Conservation (phyloP, 2,888 invertebrate species). For the Rotaria magnacalcarata region DNA sequence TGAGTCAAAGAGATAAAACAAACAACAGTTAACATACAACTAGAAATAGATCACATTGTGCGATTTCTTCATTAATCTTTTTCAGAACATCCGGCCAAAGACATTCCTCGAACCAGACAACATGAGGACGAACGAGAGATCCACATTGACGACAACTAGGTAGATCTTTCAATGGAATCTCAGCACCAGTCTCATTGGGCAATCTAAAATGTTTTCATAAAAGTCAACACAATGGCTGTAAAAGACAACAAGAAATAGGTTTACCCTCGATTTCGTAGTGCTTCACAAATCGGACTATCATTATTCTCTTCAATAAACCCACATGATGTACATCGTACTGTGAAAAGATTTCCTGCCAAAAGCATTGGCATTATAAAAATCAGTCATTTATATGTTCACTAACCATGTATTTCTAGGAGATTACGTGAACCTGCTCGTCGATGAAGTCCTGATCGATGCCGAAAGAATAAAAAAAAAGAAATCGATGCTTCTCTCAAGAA, state of each 20-base stretch:
- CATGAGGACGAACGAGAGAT: slow-evolving; percentile 70
- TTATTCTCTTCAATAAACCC: slow-evolving; percentile 1
- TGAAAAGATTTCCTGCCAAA: background rate
- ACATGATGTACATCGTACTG: slow-evolving; percentile 20
- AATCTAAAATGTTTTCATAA: background rate
- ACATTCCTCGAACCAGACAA: slow-evolving; percentile 82
- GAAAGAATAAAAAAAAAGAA: background rate
- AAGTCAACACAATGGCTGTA: background rate
- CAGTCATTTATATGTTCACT: background rate
- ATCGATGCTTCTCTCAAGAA: background rate
- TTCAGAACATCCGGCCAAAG: slow-evolving; percentile 67
- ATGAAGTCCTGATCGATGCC: background rate
- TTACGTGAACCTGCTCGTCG: slow-evolving; percentile 10
- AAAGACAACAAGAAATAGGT: background rate
- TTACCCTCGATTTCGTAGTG: background rate
- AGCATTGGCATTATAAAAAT: background rate
- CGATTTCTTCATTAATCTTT: slow-evolving; percentile 66
- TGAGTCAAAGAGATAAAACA: background rate
- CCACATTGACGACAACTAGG: slow-evolving; percentile 62
- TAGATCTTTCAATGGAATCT: background rate
- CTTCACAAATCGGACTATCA: slow-evolving; percentile 14
- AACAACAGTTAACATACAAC: slow-evolving; percentile 61
- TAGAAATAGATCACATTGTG: slow-evolving; percentile 72
- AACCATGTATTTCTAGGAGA: slow-evolving; percentile 1
- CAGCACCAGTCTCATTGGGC: slow-evolving; percentile 60